Base-by-base conservation (phyloP, 2,888 invertebrate genomes). In the Eudasyphora cyanicolor region DNA sequence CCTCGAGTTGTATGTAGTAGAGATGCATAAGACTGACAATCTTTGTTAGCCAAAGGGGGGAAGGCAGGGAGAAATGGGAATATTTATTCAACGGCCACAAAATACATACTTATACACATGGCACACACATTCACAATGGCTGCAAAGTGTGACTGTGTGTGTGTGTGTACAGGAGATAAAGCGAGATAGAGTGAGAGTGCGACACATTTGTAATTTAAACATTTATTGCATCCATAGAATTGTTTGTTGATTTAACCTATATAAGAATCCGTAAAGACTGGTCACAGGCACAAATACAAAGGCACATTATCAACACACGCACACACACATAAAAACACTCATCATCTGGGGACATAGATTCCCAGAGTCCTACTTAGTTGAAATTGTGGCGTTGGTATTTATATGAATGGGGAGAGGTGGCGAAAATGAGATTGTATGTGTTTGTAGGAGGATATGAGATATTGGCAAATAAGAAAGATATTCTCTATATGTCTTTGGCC, bases 211-310 rank as follows among this genome's bases (percentile, higher is more conserved):
- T 80, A 78, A 78, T 80, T 77, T 71, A 75, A 83, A 80, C 80
- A 83, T 80, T 83, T 83, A 83, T 83, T 83, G 75, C 83, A 80
- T 83, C 77, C 73, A 78, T 83, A 79, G 77, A 83, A 80, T 71
- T 80, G 75, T 75, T 82, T 83, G 83, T 83, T 83, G 83, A 77
- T 75, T 83, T 75, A 83, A 80, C 83, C 83, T 74, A 83, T 83
- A 71, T 80, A 29, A 45, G 57, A 45, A 38, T n/a, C 42, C 73
- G 19, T 24, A 80, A 76, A 70, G 69, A 76, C 54, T 80, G 80
- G 83, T 64, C 74, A 81, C 70, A 76, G 60, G 42, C n/a, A 49
- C 64, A 60, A 76, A 64, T 51, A 62, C 21, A 69, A 17, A 4
- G 10, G 6, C 49, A 17, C 49, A n/a, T n/a, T 21, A 38, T 19